phyloP scores from a whole-genome alignment of 1,140 invertebrate genomes.

The Lanistes nyassanus region DNA sequence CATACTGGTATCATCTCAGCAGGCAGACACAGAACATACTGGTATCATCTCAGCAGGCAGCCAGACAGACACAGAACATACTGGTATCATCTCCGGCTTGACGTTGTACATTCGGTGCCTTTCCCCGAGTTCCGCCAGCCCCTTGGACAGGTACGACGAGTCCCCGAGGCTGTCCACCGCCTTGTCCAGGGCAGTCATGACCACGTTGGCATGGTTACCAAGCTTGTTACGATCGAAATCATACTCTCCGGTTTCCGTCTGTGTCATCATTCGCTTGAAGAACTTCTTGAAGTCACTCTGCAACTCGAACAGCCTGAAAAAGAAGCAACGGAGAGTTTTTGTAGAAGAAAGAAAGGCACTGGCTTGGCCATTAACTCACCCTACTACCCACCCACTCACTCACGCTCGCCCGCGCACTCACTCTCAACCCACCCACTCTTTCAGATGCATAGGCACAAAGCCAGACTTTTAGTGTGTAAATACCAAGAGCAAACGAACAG shows the following conservation, averaged over 20 bases:
- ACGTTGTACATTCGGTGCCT: slow-evolving; percentile 46
- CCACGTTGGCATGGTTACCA: slow-evolving; percentile 51
- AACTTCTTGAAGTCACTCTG: slow-evolving; percentile 47
- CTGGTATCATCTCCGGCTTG: slow-evolving; percentile 46
- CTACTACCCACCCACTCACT: too few species aligned
- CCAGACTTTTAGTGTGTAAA: too few species aligned
- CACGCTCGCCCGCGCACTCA: background rate
- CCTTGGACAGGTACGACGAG: slow-evolving; percentile 41
- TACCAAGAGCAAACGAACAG: too few species aligned
- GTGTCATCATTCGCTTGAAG: slow-evolving; percentile 39
- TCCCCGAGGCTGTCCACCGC: slow-evolving; percentile 58
- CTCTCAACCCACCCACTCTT: background rate
- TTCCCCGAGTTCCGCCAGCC: slow-evolving; percentile 48
- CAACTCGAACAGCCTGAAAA: slow-evolving; percentile 46
- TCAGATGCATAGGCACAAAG: background rate
- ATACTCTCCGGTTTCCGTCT: slow-evolving; percentile 33
- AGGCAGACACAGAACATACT: slow-evolving; percentile 30
- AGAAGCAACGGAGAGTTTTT: background rate
- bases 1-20: slow-evolving; percentile 48
- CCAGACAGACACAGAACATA: slow-evolving; percentile 23
- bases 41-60: slow-evolving; percentile 38
- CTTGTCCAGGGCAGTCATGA: slow-evolving; percentile 58
- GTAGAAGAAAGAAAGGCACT: background rate
- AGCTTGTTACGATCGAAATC: slow-evolving; percentile 45
- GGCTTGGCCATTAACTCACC: background rate